Evolutionary conservation across 2,888 invertebrate genomes (phyloP).

Genomic region (Erebia ligea): DNA sequence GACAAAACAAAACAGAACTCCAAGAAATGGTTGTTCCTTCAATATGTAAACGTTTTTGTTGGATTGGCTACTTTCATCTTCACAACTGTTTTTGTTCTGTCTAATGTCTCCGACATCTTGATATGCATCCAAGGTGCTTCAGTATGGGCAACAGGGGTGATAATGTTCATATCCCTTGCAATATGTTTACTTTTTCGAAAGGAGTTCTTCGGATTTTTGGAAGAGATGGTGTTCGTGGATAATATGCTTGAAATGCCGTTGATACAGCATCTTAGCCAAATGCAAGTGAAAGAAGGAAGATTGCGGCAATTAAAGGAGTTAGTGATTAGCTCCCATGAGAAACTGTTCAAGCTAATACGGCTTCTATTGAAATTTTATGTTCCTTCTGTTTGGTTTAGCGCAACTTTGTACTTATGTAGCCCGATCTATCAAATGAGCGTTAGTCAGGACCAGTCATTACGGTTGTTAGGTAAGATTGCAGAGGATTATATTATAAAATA

Average conservation of each 20-base stretch:
- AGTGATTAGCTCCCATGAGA: slow-evolving; percentile 57
- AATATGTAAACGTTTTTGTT: slow-evolving; percentile 62
- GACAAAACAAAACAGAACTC: slow-evolving; percentile 59
- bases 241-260: slow-evolving; percentile 63
- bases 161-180: slow-evolving; percentile 66
- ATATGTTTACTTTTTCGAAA: slow-evolving; percentile 62
- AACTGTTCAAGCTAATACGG: slow-evolving; percentile 56
- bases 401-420: slow-evolving; percentile 62
- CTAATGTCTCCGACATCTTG: slow-evolving; percentile 52
- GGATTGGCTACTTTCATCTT: slow-evolving; percentile 62
- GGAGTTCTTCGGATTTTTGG: slow-evolving; percentile 59
- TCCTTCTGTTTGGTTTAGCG: slow-evolving; percentile 56
- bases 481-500: too few species aligned
- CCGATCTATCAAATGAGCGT: slow-evolving; percentile 63
- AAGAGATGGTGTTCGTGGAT: slow-evolving; percentile 65
- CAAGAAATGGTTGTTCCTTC: slow-evolving; percentile 57
- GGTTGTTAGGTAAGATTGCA: slow-evolving; percentile 62
- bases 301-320: slow-evolving; percentile 57
- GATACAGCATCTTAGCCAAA: slow-evolving; percentile 49
- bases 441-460: slow-evolving; percentile 55
- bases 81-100: slow-evolving; percentile 61
- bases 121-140: slow-evolving; percentile 71
- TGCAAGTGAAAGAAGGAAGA: slow-evolving; percentile 44
- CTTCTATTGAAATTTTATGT: slow-evolving; percentile 61
- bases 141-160: slow-evolving; percentile 71